Conservation (phyloP, 23 tunicate species). For the Styela clava region DNA sequence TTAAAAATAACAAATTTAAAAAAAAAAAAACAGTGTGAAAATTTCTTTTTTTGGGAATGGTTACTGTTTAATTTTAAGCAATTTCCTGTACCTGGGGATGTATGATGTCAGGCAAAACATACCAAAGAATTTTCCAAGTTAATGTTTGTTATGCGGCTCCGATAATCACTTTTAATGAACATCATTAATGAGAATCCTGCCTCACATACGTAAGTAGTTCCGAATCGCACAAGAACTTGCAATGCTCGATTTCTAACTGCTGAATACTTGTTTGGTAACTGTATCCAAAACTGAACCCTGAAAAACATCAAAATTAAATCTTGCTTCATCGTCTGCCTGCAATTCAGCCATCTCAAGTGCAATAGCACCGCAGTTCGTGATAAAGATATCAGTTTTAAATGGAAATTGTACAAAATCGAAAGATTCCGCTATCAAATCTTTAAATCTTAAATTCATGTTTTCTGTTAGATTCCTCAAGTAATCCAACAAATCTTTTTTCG, state of each 20-base stretch:
- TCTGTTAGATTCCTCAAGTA: no score
- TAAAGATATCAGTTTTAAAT: constrained; percentile 29
- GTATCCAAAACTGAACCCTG: constrained; percentile 22
- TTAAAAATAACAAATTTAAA: no score
- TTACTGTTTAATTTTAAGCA: no score
- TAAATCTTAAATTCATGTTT: constrained; percentile 12
- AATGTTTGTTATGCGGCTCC: no score
- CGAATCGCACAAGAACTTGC: constrained; percentile 35
- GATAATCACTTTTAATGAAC: constrained; percentile 33
- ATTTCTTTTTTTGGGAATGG: no score
- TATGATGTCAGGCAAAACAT: no score
- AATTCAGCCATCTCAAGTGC: constrained; percentile 35
- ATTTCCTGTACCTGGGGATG: no score
- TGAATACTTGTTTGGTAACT: constrained; percentile 27
- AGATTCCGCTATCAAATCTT: constrained; percentile 30
- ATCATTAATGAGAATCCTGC: constrained; percentile 32
- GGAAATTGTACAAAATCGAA: constrained; percentile 32
- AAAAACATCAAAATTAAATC: constrained; percentile 27
- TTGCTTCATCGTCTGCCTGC: constrained; percentile 34
- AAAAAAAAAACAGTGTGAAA: no score
- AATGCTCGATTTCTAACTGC: constrained; percentile 18
- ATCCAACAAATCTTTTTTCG: no score
- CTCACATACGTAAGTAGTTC: constrained; percentile 37
- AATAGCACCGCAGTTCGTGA: constrained; percentile 26
- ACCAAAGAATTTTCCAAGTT: no score